A percentile compares a stretch with the other conserved stretches of the same genome.
phyloP scores from a whole-genome alignment of 2,113 vertebrate species.

The Caloenas nicobarica region DNA sequence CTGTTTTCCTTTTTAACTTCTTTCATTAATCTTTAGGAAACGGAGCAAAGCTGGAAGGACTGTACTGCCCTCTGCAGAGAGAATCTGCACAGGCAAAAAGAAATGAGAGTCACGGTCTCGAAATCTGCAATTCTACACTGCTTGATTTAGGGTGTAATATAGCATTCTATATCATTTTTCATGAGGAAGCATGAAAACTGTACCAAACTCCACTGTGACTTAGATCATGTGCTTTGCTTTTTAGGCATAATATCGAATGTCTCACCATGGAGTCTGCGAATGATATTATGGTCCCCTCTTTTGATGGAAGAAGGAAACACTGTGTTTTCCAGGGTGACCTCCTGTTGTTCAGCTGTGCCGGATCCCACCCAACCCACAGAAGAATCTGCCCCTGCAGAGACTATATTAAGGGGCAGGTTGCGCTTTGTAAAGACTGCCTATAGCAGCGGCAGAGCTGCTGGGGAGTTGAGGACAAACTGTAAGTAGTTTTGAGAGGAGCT shows the following conservation, averaged over 20 bases:
- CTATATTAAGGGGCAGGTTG: constrained; percentile 99
- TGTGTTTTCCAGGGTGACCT: constrained; percentile 96
- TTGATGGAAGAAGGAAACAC: constrained; percentile 83
- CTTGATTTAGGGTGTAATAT: background rate
- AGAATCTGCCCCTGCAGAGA: constrained; percentile 97
- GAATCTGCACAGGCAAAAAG: background rate
- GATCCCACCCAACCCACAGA: constrained; percentile 83
- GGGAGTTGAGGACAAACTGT: background rate
- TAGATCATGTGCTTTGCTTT: background rate
- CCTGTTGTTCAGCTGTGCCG: constrained; percentile 96
- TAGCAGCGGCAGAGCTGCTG: constrained; percentile 74
- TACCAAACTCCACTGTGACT: background rate
- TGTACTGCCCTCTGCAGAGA: constrained; percentile 55
- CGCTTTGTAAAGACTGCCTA: constrained; percentile 94
- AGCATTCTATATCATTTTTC: background rate
- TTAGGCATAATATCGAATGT: constrained; percentile 88
- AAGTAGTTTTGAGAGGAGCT: constrained; percentile 44
- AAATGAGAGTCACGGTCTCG: background rate
- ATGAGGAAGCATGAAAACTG: background rate
- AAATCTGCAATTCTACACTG: background rate
- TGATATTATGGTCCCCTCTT: constrained; percentile 92
- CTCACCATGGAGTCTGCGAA: constrained; percentile 86
- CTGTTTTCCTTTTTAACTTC: background rate
- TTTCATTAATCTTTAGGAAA: background rate
- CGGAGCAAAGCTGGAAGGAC: background rate